Conservation (phyloP, 2,888 invertebrate species). For the Pyralis farinalis region DNA sequence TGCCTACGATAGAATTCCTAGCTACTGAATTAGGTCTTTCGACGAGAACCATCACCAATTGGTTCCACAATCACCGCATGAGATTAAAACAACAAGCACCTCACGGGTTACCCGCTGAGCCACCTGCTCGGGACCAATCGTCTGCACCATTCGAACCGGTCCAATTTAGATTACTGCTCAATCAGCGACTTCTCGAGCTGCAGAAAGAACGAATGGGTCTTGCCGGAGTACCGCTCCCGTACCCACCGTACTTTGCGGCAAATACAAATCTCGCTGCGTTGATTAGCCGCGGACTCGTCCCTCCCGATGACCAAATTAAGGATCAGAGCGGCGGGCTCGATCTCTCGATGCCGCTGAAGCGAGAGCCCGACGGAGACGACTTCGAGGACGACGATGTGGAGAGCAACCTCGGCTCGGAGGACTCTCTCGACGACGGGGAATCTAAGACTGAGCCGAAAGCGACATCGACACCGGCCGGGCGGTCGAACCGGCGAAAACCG, state of each 20-base stretch:
- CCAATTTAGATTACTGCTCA: conserved; percentile 92
- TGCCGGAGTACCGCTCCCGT: conserved; percentile 87
- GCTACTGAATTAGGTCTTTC: conserved; percentile 95
- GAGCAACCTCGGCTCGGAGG: conserved; percentile 87
- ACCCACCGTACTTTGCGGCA: conserved; percentile 89
- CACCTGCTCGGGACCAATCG: conserved; percentile 87
- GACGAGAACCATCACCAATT: conserved; percentile 98
- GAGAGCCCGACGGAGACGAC: conserved; percentile 88
- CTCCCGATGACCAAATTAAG: conserved; percentile 82
- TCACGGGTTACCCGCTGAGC: conserved; percentile 87
- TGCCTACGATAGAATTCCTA: conserved; percentile 96
- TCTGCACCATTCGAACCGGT: conserved; percentile 93
- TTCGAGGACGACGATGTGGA: conserved; percentile 91
- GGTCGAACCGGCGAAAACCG: conserved; percentile 91
- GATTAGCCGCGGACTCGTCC: conserved; percentile 84
- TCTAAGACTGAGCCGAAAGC: conserved; percentile 81
- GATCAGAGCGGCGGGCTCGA: conserved; percentile 93
- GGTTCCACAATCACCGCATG: conserved; percentile 99
- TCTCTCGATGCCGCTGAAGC: conserved; percentile 92
- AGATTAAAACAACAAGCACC: conserved; percentile 95
- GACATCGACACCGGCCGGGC: conserved; percentile 65
- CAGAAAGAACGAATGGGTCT: conserved; percentile 92
- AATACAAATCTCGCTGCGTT: conserved; percentile 89
- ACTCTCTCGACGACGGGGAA: conserved; percentile 78
- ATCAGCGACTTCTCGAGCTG: conserved; percentile 93